Evolutionary conservation across 2,113 vertebrate species (phyloP).

Genomic region (Entosphenus tridentatus): DNA sequence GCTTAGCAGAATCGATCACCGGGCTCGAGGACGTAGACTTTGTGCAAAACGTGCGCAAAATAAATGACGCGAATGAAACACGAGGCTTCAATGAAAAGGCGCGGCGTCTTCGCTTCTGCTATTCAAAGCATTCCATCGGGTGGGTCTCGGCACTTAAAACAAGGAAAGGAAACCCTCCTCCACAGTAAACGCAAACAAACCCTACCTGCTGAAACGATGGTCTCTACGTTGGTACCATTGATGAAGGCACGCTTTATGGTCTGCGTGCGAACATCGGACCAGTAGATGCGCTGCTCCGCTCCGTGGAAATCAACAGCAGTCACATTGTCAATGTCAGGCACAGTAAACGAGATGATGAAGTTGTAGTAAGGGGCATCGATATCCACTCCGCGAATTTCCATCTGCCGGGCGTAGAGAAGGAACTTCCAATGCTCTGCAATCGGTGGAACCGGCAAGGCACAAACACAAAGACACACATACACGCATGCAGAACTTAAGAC

Average conservation of each 20-base stretch:
- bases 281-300: conserved; percentile 72
- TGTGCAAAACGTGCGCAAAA: too few species aligned
- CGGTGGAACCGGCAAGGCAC: too few species aligned
- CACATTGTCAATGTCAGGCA: conserved; percentile 85
- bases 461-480: too few species aligned
- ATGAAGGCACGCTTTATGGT: conserved; percentile 93
- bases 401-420: conserved; percentile 84
- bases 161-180: too few species aligned
- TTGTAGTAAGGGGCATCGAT: conserved; percentile 91
- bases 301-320: conserved; percentile 82
- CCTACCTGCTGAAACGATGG: conserved; percentile 43
- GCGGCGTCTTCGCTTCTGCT: too few species aligned
- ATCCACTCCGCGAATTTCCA: conserved; percentile 87
- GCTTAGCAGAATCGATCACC: too few species aligned
- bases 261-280: conserved; percentile 85
- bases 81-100: too few species aligned
- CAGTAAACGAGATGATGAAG: conserved; percentile 97
- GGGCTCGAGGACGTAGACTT: too few species aligned
- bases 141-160: too few species aligned
- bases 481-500: too few species aligned
- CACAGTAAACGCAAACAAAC: neutral
- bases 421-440: conserved; percentile 72
- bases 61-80: too few species aligned
- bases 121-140: too few species aligned
- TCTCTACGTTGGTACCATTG: conserved; percentile 83